A percentile compares a stretch with the other conserved stretches of the same genome.
These are phyloP conservation scores for Chromoteleia sp. DNA, from an alignment of 2,888 invertebrate species.

Conservation along the genomic window DNA sequence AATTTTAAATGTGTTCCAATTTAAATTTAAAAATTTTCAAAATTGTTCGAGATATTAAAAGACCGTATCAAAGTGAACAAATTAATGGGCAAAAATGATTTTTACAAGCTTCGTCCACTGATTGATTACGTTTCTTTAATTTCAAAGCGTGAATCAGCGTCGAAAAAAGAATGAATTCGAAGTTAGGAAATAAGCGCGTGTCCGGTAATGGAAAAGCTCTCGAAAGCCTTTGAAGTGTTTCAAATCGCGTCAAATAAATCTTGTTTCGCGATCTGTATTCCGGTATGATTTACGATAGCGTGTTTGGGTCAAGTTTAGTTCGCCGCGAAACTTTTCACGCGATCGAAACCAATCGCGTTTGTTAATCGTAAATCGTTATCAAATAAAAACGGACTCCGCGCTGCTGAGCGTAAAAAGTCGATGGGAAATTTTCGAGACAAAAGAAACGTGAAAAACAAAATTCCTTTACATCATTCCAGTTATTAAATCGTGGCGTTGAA, in stretches of 20 bases:
- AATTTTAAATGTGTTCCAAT: no score
- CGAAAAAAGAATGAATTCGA: slow-evolving; percentile 4
- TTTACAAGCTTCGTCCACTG: no score
- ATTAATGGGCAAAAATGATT: no score
- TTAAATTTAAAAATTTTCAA: no score
- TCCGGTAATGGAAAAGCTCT: slow-evolving; percentile 42
- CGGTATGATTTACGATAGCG: slow-evolving; percentile 36
- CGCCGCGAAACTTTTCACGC: slow-evolving; percentile 16
- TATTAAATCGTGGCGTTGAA: slow-evolving; percentile 23
- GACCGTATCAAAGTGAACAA: no score
- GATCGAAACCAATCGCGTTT: slow-evolving; percentile 16
- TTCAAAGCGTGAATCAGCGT: background rate
- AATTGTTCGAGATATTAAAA: no score
- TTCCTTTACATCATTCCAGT: slow-evolving; percentile 6
- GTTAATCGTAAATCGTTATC: slow-evolving; percentile 16
- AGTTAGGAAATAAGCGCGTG: slow-evolving; percentile 9
- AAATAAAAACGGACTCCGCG: background rate
- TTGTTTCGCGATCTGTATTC: slow-evolving; percentile 41
- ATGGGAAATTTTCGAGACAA: background rate
- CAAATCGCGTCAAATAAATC: slow-evolving; percentile 53
- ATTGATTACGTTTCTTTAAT: background rate
- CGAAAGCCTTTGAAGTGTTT: slow-evolving; percentile 51
- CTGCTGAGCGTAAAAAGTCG: background rate
- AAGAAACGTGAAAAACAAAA: slow-evolving; percentile 4
- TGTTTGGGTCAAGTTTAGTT: slow-evolving; percentile 60